A percentile compares a stretch with the other conserved stretches of the same genome.
These are phyloP conservation scores for Galendromus occidentalis DNA, from an alignment of 1,140 invertebrate species.

Conservation along the genomic window DNA sequence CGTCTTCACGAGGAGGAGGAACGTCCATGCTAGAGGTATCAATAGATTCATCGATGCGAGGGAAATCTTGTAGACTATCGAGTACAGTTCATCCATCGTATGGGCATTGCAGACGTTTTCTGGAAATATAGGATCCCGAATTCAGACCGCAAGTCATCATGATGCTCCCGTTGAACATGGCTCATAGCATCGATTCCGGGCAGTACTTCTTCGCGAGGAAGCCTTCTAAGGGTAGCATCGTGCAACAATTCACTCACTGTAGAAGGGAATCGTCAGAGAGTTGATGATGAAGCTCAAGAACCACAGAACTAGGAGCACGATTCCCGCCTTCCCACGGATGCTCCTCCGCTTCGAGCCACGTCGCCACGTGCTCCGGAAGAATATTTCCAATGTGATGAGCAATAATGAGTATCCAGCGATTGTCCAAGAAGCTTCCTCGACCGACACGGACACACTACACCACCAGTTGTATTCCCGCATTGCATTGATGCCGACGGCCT, in stretches of 20 bases:
- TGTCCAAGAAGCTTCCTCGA: neutral
- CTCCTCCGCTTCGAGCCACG: neutral
- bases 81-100: neutral
- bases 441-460: slow-evolving; percentile 8
- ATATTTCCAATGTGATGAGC: neutral
- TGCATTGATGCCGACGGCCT: neutral
- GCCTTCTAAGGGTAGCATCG: too few species aligned
- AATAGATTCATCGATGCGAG: neutral
- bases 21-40: neutral
- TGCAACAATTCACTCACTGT: neutral
- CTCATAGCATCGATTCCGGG: too few species aligned
- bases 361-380: neutral
- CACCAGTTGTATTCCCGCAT: slow-evolving; percentile 8
- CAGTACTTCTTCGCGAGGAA: too few species aligned
- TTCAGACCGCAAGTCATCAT: too few species aligned
- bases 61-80: slow-evolving; percentile 1
- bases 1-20: slow-evolving; percentile 1
- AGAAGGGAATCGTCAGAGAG: neutral
- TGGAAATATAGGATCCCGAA: neutral
- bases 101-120: neutral
- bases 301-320: neutral
- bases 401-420: neutral
- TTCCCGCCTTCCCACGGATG: neutral
- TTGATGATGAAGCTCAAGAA: neutral
- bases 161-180: too few species aligned